These are phyloP conservation scores for Hoplodrina blanda DNA, from an alignment of 2,888 invertebrate genomes.

Conservation along the genomic window DNA sequence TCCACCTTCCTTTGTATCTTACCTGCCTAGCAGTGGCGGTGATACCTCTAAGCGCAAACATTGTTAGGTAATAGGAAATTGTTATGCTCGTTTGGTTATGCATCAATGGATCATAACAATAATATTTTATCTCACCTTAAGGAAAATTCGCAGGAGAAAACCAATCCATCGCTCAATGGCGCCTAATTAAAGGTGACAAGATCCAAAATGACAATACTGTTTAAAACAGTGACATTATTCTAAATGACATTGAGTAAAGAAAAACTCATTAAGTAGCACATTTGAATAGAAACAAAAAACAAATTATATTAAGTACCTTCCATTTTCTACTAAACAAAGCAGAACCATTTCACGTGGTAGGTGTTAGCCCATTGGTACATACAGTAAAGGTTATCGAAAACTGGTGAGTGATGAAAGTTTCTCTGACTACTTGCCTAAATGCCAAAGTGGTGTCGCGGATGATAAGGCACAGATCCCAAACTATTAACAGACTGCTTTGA, in stretches of 20 bases:
- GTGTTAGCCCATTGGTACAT: too few species aligned
- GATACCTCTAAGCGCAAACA: conserved; percentile 16
- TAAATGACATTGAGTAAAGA: conserved; percentile 21
- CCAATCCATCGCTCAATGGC: conserved; percentile 10
- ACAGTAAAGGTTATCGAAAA: neutral
- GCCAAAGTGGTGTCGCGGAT: conserved; percentile 4
- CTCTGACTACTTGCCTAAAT: conserved; percentile 7
- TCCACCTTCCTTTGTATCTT: neutral
- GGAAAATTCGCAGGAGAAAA: neutral
- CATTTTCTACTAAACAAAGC: neutral
- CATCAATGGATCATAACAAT: neutral
- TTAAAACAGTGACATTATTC: conserved; percentile 15
- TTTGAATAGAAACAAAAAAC: neutral
- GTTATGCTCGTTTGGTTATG: conserved; percentile 3
- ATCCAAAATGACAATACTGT: conserved; percentile 25
- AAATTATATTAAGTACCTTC: neutral
- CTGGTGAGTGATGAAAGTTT: conserved; percentile 8
- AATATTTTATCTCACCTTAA: neutral
- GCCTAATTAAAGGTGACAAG: conserved; percentile 16
- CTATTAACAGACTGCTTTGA: conserved; percentile 12
- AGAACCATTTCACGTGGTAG: neutral
- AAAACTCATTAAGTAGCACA: conserved; percentile 17
- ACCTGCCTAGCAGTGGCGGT: conserved; percentile 5
- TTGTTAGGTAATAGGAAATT: conserved; percentile 13
- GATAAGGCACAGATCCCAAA: conserved; percentile 3